Conservation (phyloP, 1,140 invertebrate species). For the Conopomorpha cramerella region DNA sequence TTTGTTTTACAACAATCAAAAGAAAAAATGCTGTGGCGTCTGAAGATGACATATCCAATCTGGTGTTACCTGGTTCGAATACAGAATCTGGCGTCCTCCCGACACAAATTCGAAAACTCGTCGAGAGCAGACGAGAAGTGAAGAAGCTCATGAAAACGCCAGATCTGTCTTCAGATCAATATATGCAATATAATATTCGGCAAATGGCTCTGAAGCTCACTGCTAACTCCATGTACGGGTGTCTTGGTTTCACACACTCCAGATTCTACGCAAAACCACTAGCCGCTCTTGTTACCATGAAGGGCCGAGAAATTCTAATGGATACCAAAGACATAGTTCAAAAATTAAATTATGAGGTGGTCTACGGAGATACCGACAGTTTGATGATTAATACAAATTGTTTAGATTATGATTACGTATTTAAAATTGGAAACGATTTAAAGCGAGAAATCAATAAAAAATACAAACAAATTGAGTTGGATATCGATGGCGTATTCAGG, state of each 20-base stretch:
- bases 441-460: slow-evolving; percentile 94
- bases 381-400: slow-evolving; percentile 98
- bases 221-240: slow-evolving; percentile 99
- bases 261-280: slow-evolving; percentile 96
- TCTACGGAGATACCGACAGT: slow-evolving; percentile 99
- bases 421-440: slow-evolving; percentile 73
- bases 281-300: slow-evolving; percentile 92
- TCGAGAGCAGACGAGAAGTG: slow-evolving; percentile 90
- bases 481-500: slow-evolving; percentile 97
- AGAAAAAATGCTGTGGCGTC: slow-evolving; percentile 45
- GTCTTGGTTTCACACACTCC: slow-evolving; percentile 92
- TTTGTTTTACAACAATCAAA: slow-evolving; percentile 95
- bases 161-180: slow-evolving; percentile 74
- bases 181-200: slow-evolving; percentile 93
- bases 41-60: slow-evolving; percentile 57
- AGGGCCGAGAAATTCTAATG: slow-evolving; percentile 91
- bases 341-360: slow-evolving; percentile 89
- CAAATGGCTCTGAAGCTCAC: slow-evolving; percentile 97
- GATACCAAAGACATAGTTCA: slow-evolving; percentile 87
- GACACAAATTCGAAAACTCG: slow-evolving; percentile 92
- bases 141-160: slow-evolving; percentile 89
- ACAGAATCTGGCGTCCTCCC: slow-evolving; percentile 87
- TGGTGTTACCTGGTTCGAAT: slow-evolving; percentile 56
- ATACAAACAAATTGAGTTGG: slow-evolving; percentile 93
- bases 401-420: slow-evolving; percentile 83